Evolutionary conservation across 2,113 vertebrate genomes (phyloP), one percentile per base, ranked within the genome.

Genomic region (Albula goreensis): DNA sequence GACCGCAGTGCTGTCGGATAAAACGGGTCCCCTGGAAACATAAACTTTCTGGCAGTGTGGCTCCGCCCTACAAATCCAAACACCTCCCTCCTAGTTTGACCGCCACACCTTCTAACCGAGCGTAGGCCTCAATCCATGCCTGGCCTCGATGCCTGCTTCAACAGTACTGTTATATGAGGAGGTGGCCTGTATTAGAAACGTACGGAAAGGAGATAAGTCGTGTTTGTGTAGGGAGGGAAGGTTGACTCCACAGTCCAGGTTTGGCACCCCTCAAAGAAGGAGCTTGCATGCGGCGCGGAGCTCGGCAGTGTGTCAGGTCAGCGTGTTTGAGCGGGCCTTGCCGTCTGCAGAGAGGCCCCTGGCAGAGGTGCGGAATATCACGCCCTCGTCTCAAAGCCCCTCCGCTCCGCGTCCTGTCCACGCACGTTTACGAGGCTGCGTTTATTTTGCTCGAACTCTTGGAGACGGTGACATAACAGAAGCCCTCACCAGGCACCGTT

Each of bases 381-480:
- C 94, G 78, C 85, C 78, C 74, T 82, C 89, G 86, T 90, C 91
- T 90, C 85, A 94, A 94, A 93, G 91, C 91, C 87, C 91, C 50
- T 31, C 89, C 48, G 84, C 89, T 89, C 81, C 86, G 56, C 78
- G 82, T 41, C 77, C 80, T 83, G 50, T 57, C 56, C 48, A 52
- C 31, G 48, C 70, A 84, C 86, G 86, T 66, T 41, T 85, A 86
- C 82, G 66, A 85, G 80, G 80, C 74, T 86, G 86, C 94, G 94
- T 94, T 94, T 93, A 88, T 92, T 66, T 85, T 84, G 84, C 88
- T 89, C 81, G 2, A 89, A 92, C 87, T 92, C 93, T 87, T 94
- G 89, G 93, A 94, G 93, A 94, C 93, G 87, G 83, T 93, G 92
- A 93, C 89, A 90, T 94, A 93, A 92, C 88, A 83, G 81, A 88